phyloP scores from a whole-genome alignment of 2,797 vertebrate genomes.

The Tiaroga cobitis region DNA sequence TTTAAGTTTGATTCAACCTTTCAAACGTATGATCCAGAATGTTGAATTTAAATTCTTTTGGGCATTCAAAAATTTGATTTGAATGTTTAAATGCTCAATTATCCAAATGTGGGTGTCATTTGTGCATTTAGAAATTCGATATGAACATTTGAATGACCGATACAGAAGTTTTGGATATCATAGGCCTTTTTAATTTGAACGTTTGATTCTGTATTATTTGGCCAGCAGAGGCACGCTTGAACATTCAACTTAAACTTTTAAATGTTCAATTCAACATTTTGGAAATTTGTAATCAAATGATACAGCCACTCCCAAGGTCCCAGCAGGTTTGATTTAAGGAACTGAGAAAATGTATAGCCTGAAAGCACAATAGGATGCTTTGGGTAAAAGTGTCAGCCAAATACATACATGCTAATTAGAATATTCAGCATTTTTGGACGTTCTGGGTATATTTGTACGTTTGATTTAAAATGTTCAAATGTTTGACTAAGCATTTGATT shows the following conservation, averaged over 20 bases:
- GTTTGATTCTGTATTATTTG: background rate
- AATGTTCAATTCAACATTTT: background rate
- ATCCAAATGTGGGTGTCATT: background rate
- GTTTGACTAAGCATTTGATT: background rate
- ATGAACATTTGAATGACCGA: background rate
- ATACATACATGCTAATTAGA: background rate
- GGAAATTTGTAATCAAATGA: background rate
- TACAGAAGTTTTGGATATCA: background rate
- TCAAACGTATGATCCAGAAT: background rate
- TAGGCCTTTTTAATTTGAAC: background rate
- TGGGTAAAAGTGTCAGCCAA: background rate
- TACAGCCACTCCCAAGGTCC: background rate
- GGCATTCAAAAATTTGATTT: background rate
- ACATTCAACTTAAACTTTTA: background rate
- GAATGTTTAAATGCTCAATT: background rate
- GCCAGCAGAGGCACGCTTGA: background rate
- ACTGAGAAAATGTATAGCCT: background rate
- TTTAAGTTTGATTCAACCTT: background rate
- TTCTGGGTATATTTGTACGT: background rate
- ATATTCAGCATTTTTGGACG: background rate
- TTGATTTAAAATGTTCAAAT: background rate
- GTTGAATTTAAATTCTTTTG: background rate
- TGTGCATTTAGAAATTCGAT: background rate
- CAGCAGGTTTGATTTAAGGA: background rate
- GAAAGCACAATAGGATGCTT: background rate